phyloP scores from a whole-genome alignment of 2,113 vertebrate genomes.

The Taxidea taxus region DNA sequence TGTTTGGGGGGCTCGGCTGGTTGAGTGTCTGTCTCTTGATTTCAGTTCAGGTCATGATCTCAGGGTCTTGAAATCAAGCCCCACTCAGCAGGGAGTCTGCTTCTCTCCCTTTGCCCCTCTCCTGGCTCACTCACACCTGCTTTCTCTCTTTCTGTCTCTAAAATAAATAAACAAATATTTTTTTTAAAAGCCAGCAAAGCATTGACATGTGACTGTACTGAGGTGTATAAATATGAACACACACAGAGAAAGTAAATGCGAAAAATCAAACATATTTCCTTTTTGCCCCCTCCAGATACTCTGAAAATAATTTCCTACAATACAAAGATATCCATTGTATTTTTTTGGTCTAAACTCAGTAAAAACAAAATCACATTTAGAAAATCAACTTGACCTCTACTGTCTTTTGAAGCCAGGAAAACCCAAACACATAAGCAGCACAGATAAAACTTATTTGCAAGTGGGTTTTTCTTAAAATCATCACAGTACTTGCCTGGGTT shows the following conservation, averaged over 20 bases:
- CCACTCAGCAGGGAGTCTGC: neutral
- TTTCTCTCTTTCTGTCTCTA: neutral
- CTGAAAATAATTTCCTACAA: constrained; percentile 5
- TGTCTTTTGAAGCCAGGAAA: neutral
- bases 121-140: neutral
- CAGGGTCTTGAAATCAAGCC: neutral
- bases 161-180: neutral
- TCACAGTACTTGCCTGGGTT: neutral
- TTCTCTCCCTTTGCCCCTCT: neutral
- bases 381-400: neutral
- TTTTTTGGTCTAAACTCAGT: neutral
- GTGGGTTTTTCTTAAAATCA: neutral
- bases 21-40: neutral
- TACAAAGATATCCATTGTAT: neutral
- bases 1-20: neutral
- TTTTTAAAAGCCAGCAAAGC: neutral
- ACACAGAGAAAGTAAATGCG: neutral
- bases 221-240: neutral
- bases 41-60: neutral
- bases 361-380: neutral
- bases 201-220: neutral
- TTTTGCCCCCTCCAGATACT: neutral
- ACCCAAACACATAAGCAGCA: neutral
- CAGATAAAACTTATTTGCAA: constrained; percentile 23
- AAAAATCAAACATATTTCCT: neutral